Evolutionary conservation across 2,113 vertebrate species (phyloP), one percentile per base, ranked within the genome.

Genomic region (Stigmatopora nigra): DNA sequence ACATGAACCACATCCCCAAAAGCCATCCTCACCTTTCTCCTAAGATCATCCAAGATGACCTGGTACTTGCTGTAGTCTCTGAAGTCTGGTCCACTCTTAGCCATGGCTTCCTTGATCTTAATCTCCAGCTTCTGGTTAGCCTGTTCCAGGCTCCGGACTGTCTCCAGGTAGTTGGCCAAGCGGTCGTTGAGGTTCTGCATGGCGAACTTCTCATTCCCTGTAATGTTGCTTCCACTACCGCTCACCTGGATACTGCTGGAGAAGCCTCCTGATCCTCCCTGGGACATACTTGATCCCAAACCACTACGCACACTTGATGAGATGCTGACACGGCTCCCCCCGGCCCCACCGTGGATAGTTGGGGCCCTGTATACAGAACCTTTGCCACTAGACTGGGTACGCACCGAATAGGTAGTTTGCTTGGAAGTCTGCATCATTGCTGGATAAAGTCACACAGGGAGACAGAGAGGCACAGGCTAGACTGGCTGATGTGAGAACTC

Each of bases 171-270:
- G 79, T 57, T 88, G 71, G 88, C 87, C 89, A 92, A 84, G 3
- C 91, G 87, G 80, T 92, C 91, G 8, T 92, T 92, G 70, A 92
- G 83, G 84, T 89, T 90, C 88, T 92, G 91, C 91, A 92, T 91
- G 86, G 89, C 88, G 0, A 90, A 86, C 86, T 92, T 92, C 86
- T 92, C 91, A 3, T 92, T 92, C 70, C 89, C 89, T 86, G 89
- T 91, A 83, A 91, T 90, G 84, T 80, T 79, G 12, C 74, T 68
- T 6, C 87, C 84, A 2, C 73, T 65, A 62, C 41, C 15, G 58
- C 74, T 83, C 71, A 91, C 78, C 73, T 91, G 87, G 66, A 88
- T 2, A 49, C 70, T 72, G 79, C 68, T 78, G 72, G 87, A 78
- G 53, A 83, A 86, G 52, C 79, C 78, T 10, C 86, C 88, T 1